Evolutionary conservation across 2,797 vertebrate genomes (phyloP).

Genomic region (Toxotes lorentzi): DNA sequence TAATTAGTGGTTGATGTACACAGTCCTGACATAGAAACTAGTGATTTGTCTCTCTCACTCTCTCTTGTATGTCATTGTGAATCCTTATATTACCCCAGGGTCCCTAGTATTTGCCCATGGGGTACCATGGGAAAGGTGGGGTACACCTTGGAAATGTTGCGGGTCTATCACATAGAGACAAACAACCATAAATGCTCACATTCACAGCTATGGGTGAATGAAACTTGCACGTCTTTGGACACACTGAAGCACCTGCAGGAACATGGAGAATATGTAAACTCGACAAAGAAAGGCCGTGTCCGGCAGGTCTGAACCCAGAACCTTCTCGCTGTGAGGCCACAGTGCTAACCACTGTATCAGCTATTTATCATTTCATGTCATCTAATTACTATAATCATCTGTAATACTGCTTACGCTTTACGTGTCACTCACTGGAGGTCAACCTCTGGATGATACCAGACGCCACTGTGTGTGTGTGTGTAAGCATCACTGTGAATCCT

Average conservation of each 20-base stretch:
- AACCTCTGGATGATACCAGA: conserved; percentile 22
- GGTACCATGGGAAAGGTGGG: too few relatives aligned
- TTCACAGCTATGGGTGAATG: too few relatives aligned
- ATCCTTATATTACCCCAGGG: not conserved
- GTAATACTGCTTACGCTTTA: conserved; percentile 4
- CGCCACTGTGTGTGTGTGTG: conserved; percentile 30
- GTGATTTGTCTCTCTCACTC: not conserved
- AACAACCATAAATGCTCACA: too few relatives aligned
- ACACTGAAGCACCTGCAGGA: too few relatives aligned
- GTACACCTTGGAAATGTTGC: too few relatives aligned
- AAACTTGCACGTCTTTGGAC: too few relatives aligned
- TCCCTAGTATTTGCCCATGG: not conserved
- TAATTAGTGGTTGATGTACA: not conserved
- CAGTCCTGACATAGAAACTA: not conserved
- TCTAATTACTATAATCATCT: not conserved
- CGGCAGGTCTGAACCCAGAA: not conserved
- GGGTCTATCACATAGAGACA: too few relatives aligned
- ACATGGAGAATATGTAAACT: not conserved
- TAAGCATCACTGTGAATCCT: conserved; percentile 39
- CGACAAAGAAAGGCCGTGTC: not conserved
- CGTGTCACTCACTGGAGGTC: conserved; percentile 33
- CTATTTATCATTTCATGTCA: not conserved
- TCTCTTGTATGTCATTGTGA: not conserved
- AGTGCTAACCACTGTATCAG: not conserved
- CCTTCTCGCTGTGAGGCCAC: not conserved